Evolutionary conservation across 1,140 invertebrate species (phyloP), one percentile per base, ranked within the genome.

Genomic region (Caerostris extrusa): DNA sequence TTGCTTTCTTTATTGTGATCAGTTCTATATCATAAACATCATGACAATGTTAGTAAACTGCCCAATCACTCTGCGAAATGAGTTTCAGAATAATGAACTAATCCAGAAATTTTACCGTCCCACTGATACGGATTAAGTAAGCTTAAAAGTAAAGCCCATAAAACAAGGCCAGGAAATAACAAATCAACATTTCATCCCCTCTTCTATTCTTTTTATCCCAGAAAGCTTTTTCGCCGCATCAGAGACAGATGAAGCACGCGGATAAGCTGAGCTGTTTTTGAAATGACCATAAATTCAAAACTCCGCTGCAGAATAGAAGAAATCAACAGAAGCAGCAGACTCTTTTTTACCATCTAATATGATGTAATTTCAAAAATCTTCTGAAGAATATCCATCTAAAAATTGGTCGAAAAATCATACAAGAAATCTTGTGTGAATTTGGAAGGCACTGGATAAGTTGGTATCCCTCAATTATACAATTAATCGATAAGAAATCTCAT

Each of bases 251-350:
- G 7, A 7, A 87, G 12, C 1, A 10, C 58, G 7, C 5, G 85
- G 34, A 50, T 87, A 87, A 87, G 6, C 34, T 87, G n/a, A n/a
- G n/a, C n/a, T n/a, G 6, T 57, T 0, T 87, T 87, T 50, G 85
- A 64, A 87, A 87, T 87, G 56, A 50, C 85, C 85, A 87, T 87
- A 87, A 87, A 87, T 87, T 64, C 85, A 12, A 14, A n/a, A 3
- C 50, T 14, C 34, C 5, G 69, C 3, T 5, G 50, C 2, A 34
- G 7, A 57, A 60, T 50, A 57, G 34, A 64, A 64, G 57, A 87
- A 87, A 87, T 12, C 57, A 7, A 64, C 82, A 64, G 6, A 5
- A 77, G 34, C 69, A 77, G 7, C n/a, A n/a, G n/a, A n/a, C n/a
- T n/a, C n/a, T n/a, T n/a, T n/a, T n/a, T n/a, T n/a, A n/a, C n/a